These are phyloP conservation scores for Antitype chi DNA, from an alignment of 2,888 invertebrate species.

Conservation along the genomic window DNA sequence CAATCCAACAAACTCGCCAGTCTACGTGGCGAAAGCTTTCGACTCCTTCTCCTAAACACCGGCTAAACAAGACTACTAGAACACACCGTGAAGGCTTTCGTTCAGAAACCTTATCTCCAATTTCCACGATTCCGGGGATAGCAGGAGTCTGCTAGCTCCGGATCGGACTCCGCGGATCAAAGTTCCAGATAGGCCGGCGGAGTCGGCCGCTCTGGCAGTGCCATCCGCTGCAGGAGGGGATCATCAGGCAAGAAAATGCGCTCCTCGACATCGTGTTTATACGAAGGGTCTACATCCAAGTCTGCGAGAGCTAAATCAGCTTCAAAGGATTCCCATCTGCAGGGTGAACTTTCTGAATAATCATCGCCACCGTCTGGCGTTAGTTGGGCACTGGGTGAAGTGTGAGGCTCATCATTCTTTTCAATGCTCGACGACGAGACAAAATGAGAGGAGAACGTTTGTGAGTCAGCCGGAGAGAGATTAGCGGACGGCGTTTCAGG, in stretches of 20 bases:
- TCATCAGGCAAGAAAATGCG: conserved; percentile 91
- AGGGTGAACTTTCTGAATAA: conserved; percentile 86
- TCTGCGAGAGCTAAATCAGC: conserved; percentile 91
- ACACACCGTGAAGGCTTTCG: conserved; percentile 71
- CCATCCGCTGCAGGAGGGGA: conserved; percentile 88
- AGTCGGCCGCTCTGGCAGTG: conserved; percentile 90
- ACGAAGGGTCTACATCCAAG: conserved; percentile 91
- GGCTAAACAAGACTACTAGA: conserved; percentile 77
- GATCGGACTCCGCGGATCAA: conserved; percentile 89
- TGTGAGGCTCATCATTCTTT: conserved; percentile 84
- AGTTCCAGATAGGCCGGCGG: conserved; percentile 90
- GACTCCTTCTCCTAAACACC: conserved; percentile 74
- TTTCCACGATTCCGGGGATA: conserved; percentile 79
- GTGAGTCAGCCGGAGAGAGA: conserved; percentile 90
- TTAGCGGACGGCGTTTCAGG: conserved; percentile 93
- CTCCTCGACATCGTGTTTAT: conserved; percentile 92
- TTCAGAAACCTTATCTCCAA: conserved; percentile 74
- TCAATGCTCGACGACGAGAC: conserved; percentile 89
- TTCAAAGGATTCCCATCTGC: conserved; percentile 92
- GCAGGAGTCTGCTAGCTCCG: conserved; percentile 82
- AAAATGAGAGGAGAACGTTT: conserved; percentile 92
- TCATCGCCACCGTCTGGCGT: conserved; percentile 90
- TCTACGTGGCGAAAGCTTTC: conserved; percentile 81
- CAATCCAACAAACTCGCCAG: conserved; percentile 84
- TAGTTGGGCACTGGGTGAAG: conserved; percentile 91